Evolutionary conservation across 2,888 invertebrate species (phyloP).

Genomic region (Ceramica pisi): DNA sequence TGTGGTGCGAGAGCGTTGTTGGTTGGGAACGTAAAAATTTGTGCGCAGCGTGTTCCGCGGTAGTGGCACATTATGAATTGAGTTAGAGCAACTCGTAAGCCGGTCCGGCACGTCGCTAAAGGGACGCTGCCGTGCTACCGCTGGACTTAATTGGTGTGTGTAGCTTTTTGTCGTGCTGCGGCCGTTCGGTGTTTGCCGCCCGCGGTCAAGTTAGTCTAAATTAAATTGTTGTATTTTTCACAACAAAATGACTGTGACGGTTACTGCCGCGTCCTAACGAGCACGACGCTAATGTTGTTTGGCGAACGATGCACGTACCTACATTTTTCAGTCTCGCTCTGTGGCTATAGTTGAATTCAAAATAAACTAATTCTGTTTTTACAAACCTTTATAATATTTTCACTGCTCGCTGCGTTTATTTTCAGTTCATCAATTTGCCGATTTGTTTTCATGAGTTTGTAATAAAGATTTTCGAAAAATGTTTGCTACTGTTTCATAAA

Average conservation of each 20-base stretch:
- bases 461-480: slow-evolving; percentile 33
- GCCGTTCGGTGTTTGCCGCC: slow-evolving; percentile 83
- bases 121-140: slow-evolving; percentile 75
- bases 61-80: slow-evolving; percentile 84
- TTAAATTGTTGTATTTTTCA: slow-evolving; percentile 90
- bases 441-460: slow-evolving; percentile 50
- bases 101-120: slow-evolving; percentile 72
- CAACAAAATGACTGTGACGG: slow-evolving; percentile 82
- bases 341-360: slow-evolving; percentile 41
- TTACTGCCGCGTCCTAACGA: slow-evolving; percentile 74
- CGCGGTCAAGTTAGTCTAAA: slow-evolving; percentile 87
- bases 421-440: slow-evolving; percentile 37
- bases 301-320: slow-evolving; percentile 66
- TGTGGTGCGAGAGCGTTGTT: slow-evolving; percentile 67
- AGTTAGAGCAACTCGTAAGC: slow-evolving; percentile 84
- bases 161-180: slow-evolving; percentile 84
- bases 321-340: slow-evolving; percentile 50
- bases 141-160: slow-evolving; percentile 86
- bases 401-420: slow-evolving; percentile 40
- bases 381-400: slow-evolving; percentile 52
- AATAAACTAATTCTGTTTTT: slow-evolving; percentile 48
- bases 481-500: slow-evolving; percentile 26
- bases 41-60: slow-evolving; percentile 71
- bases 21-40: slow-evolving; percentile 80
- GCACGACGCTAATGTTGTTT: slow-evolving; percentile 81